These are phyloP conservation scores for Triplophysa tibetana DNA, from an alignment of 2,113 vertebrate genomes.

Conservation along the genomic window DNA sequence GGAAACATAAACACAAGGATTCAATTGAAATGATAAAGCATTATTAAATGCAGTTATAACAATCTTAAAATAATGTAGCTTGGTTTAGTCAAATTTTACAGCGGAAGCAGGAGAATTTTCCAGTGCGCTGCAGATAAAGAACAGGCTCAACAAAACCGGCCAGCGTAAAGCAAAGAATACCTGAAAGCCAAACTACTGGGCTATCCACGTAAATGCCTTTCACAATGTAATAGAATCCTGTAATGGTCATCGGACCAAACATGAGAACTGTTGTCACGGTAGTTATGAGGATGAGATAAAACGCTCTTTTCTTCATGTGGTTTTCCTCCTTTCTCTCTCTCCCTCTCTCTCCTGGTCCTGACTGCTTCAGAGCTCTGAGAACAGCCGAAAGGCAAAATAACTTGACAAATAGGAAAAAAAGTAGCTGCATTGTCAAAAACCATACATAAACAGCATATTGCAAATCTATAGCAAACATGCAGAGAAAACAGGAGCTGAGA, in stretches of 20 bases:
- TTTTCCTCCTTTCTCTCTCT: slow-evolving; percentile 15
- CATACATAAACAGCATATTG: background rate
- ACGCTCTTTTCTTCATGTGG: background rate
- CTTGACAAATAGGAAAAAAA: background rate
- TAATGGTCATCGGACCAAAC: background rate
- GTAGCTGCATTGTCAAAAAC: background rate
- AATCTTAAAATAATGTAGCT: no score
- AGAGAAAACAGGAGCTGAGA: background rate
- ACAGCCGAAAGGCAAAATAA: background rate
- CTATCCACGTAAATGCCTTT: background rate
- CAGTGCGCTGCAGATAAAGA: no score
- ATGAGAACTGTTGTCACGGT: background rate
- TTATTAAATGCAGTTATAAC: no score
- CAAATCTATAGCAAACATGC: background rate
- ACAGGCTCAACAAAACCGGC: no score
- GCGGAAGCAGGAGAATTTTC: no score
- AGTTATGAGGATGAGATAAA: background rate
- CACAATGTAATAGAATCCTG: background rate
- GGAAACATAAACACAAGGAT: no score
- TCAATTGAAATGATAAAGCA: no score
- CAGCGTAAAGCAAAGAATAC: background rate
- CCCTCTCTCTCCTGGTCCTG: slow-evolving; percentile 4
- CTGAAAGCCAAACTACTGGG: background rate
- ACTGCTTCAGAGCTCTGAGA: slow-evolving; percentile 6
- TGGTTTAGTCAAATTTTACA: no score